phyloP scores from a whole-genome alignment of 2,113 vertebrate genomes.

The Elephas maximus region DNA sequence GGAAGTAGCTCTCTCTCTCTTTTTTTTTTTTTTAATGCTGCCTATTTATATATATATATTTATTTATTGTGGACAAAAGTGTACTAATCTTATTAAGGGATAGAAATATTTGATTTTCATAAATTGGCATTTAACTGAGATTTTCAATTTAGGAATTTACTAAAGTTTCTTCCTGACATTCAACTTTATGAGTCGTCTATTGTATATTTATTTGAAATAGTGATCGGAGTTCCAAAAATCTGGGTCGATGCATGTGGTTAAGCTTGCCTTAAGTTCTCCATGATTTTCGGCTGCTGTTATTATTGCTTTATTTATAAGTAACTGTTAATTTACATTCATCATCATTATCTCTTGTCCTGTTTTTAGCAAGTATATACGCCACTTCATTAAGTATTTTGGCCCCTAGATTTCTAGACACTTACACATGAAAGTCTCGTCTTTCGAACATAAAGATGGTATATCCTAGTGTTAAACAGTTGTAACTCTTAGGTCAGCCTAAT shows the following conservation, averaged over 20 bases:
- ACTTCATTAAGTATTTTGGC: neutral
- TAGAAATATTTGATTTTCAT: constrained; percentile 3
- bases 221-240: rapidly evolving
- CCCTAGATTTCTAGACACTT: neutral
- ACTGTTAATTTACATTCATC: neutral
- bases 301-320: neutral
- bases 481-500: neutral
- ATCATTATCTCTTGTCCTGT: neutral
- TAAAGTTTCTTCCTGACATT: neutral
- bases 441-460: neutral
- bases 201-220: neutral
- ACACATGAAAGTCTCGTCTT: neutral
- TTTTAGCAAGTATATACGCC: neutral
- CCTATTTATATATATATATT: neutral
- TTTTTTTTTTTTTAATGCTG: neutral
- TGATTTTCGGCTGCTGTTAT: neutral
- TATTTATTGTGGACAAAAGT: neutral
- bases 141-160: neutral
- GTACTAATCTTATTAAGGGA: neutral
- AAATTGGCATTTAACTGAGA: neutral
- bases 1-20: neutral
- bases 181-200: no score
- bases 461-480: neutral
- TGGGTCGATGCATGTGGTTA: neutral
- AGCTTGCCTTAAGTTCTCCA: neutral